Percentiles rank a stretch among this genome's conserved stretches.
Evolutionary conservation across 1,140 invertebrate species (phyloP).

Genomic region (Scaptomyza graminum): DNA sequence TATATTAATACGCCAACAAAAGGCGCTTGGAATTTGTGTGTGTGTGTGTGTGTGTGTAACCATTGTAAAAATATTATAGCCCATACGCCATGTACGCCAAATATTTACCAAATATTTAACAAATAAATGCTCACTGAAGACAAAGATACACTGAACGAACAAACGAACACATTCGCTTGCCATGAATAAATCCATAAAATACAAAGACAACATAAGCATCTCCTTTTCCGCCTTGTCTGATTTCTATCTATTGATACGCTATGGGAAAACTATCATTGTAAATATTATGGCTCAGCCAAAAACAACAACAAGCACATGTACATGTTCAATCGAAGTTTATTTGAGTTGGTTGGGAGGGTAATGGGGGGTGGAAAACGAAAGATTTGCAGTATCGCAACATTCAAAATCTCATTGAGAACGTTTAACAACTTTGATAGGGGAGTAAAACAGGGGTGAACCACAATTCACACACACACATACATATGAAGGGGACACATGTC

Average conservation of each 20-base stretch:
- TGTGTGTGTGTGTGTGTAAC: slow-evolving; percentile 37
- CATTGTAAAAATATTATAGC: slow-evolving; percentile 76
- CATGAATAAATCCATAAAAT: slow-evolving; percentile 77
- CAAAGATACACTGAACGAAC: slow-evolving; percentile 40
- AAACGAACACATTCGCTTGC: slow-evolving; percentile 16
- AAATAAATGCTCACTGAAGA: slow-evolving; percentile 73
- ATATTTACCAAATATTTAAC: slow-evolving; percentile 81
- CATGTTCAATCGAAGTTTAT: slow-evolving; percentile 9
- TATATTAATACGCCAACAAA: slow-evolving; percentile 65
- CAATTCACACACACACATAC: slow-evolving; percentile 18
- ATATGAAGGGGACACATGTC: slow-evolving; percentile 48
- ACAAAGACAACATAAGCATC: slow-evolving; percentile 52
- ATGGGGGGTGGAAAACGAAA: slow-evolving; percentile 29
- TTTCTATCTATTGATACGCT: slow-evolving; percentile 66
- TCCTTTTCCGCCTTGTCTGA: slow-evolving; percentile 15
- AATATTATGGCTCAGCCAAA: slow-evolving; percentile 46
- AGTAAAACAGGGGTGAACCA: slow-evolving; percentile 33
- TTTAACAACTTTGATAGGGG: slow-evolving; percentile 70
- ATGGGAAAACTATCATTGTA: slow-evolving; percentile 77
- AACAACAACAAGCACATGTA: slow-evolving; percentile 9
- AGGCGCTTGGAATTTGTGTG: neutral
- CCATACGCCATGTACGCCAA: slow-evolving; percentile 74
- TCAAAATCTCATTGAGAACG: slow-evolving; percentile 79
- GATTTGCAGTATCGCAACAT: slow-evolving; percentile 75
- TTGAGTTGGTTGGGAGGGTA: neutral